Percentiles rank a stretch among this genome's conserved stretches.
phyloP scores from a whole-genome alignment of 2,888 invertebrate species.

The Sphaerolaimus hirsutus region DNA sequence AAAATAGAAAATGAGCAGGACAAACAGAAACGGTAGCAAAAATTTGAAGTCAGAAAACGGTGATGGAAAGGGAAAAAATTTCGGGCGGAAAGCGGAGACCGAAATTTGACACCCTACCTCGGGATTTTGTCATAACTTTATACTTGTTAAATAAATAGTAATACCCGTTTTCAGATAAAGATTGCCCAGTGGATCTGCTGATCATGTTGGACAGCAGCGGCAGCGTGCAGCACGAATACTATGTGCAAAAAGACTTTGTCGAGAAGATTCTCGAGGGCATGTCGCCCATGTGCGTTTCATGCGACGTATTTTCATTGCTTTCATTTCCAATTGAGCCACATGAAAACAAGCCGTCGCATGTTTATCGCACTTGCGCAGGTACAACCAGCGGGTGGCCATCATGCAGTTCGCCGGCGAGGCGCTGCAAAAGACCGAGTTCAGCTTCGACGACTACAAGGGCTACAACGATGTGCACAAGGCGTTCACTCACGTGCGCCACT shows the following conservation, averaged over 20 bases:
- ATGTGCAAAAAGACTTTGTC: slow-evolving; percentile 12
- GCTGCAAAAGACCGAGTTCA: slow-evolving; percentile 20
- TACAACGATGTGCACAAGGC: slow-evolving; percentile 15
- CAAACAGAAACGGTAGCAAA: too few species aligned
- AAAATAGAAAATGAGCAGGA: too few species aligned
- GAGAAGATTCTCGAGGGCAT: not conserved
- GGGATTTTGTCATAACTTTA: not conserved
- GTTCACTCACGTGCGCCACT: slow-evolving; percentile 13
- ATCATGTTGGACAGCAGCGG: slow-evolving; percentile 20
- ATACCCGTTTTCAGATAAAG: not conserved
- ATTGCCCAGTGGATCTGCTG: slow-evolving; percentile 17
- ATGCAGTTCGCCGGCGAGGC: slow-evolving; percentile 20
- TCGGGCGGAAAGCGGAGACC: too few species aligned
- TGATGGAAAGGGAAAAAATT: too few species aligned
- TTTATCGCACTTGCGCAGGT: slow-evolving; percentile 5
- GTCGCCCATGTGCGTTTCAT: not conserved
- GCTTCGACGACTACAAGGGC: slow-evolving; percentile 9
- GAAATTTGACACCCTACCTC: too few species aligned
- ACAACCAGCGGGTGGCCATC: slow-evolving; percentile 15
- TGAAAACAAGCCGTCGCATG: too few species aligned
- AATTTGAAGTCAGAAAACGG: too few species aligned
- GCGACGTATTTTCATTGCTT: too few species aligned
- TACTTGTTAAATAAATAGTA: not conserved
- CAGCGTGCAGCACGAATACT: slow-evolving; percentile 16
- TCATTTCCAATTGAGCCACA: too few species aligned